Evolutionary conservation across 2,797 vertebrate genomes (phyloP), one percentile per base, ranked within the genome.

Genomic region (Betta splendens): DNA sequence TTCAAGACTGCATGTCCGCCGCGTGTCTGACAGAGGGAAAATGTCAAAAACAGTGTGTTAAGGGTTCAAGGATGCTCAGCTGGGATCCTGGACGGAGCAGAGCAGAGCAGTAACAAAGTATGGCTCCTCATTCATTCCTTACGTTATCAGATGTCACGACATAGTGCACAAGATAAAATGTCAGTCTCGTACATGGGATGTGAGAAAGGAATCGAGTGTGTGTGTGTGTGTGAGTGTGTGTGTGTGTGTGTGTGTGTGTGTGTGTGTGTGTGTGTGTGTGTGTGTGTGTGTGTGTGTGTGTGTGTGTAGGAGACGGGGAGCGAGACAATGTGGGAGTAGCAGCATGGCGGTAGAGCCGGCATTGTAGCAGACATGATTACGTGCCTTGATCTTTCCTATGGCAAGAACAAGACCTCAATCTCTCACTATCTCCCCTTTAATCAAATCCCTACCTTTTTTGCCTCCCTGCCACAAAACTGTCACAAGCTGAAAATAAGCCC

Each of bases 391-490:
- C 95, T 91, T 91, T 92, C 89, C 91, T 79, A 87, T 94, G 93
- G 93, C 93, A 94, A 93, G 94, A 97, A 98, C 93, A 97, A 97
- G 96, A 98, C 96, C 95, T 98, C 96, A 97, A 96, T 99, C 96
- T 98, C 91, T 94, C 92, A 91, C 93, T 95, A 94, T 94, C 94
- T 96, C 92, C 90, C 82, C 87, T 97, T 98, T 98, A 98, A 99
- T 99, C 95, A 97, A 94, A 93, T 93, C 93, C 91, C 92, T 93
- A 90, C 94, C 93, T 94, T 93, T 94, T 85, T 79, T 79, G 64
- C 79, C 64, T 80, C 71, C 87, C 92, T 93, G 93, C 94, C 93
- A 94, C 94, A 94, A 93, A 96, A 92, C 93, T 96, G 95, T 96
- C 96, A 97, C 93, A 85, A 93, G 91, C 93, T 92, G 93, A 96